Evolutionary conservation across 2,113 vertebrate species (phyloP).

Genomic region (Thalassoma bifasciatum): DNA sequence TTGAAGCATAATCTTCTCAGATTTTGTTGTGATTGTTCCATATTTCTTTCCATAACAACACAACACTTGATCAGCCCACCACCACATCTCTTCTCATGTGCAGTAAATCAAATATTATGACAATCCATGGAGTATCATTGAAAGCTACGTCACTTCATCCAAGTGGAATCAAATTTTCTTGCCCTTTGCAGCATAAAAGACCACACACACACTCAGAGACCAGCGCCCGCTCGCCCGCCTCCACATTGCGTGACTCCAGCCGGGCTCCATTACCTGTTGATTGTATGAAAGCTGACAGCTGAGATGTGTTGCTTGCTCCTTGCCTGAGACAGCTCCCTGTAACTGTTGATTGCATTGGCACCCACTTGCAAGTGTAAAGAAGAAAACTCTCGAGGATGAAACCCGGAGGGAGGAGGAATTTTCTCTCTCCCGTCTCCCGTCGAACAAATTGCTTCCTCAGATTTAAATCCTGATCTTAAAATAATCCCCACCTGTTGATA

Average conservation of each 20-base stretch:
- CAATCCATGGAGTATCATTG: not conserved
- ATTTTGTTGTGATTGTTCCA: too few species aligned
- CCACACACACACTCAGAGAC: not conserved
- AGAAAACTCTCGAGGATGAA: not conserved
- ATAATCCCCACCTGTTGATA: not conserved
- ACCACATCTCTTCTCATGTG: too few species aligned
- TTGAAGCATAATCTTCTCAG: too few species aligned
- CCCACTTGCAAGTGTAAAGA: not conserved
- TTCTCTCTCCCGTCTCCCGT: not conserved
- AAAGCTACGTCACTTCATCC: not conserved
- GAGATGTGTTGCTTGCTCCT: conserved; percentile 1
- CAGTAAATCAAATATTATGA: not conserved
- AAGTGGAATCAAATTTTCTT: not conserved
- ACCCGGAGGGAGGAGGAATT: too few species aligned
- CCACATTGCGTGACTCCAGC: not conserved
- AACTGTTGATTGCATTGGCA: not conserved
- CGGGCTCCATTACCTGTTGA: not conserved
- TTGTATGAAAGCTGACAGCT: not conserved
- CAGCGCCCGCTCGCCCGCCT: not conserved
- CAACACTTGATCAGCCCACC: too few species aligned
- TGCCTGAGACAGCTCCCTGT: not conserved
- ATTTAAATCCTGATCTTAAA: not conserved
- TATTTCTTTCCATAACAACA: too few species aligned
- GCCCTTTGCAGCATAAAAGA: not conserved
- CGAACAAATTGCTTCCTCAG: not conserved